phyloP scores from a whole-genome alignment of 2,888 invertebrate genomes.

The Tromatobia lineatoria region DNA sequence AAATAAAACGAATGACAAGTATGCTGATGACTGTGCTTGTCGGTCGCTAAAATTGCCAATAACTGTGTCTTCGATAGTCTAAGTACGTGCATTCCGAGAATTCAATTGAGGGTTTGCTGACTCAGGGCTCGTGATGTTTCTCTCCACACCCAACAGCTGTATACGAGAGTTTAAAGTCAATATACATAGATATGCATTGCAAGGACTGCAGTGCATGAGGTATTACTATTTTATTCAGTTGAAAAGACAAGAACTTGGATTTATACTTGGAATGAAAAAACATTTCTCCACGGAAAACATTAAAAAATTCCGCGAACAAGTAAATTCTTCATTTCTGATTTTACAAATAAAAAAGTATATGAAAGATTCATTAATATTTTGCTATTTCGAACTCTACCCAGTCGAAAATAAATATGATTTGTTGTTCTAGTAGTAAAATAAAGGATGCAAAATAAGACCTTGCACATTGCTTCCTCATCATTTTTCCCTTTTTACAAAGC shows the following conservation, averaged over 20 bases:
- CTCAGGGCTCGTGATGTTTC: conserved; percentile 49
- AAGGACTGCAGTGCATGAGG: background rate
- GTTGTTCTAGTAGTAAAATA: background rate
- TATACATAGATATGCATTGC: conserved; percentile 22
- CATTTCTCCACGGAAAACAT: no score
- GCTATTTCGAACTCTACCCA: no score
- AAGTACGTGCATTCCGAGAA: conserved; percentile 46
- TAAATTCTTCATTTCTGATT: no score
- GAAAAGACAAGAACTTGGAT: background rate
- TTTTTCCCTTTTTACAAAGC: no score
- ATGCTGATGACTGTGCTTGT: background rate
- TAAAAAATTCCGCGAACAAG: no score
- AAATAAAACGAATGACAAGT: background rate
- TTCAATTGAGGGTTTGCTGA: conserved; percentile 55
- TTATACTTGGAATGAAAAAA: no score
- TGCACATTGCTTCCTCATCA: no score
- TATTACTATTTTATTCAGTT: background rate
- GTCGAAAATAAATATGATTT: background rate
- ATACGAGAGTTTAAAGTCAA: conserved; percentile 53
- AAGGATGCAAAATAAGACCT: no score
- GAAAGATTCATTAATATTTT: no score
- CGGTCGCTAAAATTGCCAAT: background rate
- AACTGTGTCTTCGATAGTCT: background rate
- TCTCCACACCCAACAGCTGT: conserved; percentile 45
- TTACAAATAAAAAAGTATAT: no score